Conservation (phyloP, 2,113 vertebrate species). For the Leptosomus discolor region DNA sequence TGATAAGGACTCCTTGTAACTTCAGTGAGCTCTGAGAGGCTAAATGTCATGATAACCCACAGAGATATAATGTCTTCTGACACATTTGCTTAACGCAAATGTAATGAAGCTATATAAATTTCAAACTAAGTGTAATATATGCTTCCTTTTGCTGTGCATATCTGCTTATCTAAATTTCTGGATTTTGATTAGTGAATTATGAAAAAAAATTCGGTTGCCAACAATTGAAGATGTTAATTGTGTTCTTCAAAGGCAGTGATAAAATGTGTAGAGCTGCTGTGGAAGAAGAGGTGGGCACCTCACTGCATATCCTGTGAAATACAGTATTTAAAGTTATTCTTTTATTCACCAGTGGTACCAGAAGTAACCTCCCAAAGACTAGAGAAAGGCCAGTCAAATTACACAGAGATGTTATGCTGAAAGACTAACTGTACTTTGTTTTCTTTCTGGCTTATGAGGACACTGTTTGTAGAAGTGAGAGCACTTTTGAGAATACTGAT, state of each 20-base stretch:
- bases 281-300: neutral
- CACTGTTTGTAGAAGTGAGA: neutral
- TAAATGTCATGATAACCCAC: neutral
- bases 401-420: neutral
- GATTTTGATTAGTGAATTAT: neutral
- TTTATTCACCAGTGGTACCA: neutral
- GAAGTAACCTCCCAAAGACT: neutral
- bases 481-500: neutral
- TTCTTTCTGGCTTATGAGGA: neutral
- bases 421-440: neutral
- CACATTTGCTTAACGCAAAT: neutral
- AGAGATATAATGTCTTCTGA: neutral
- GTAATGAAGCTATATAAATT: neutral
- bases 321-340: neutral
- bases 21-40: neutral
- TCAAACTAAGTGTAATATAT: neutral
- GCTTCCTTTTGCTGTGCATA: neutral
- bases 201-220: neutral
- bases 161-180: neutral
- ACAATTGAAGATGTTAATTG: neutral
- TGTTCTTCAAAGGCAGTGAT: neutral
- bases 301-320: neutral
- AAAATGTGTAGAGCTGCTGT: neutral
- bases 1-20: neutral
- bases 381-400: neutral